Percentiles rank a stretch among this genome's conserved stretches.
These are phyloP conservation scores for Macrostomum cliftonense DNA, from an alignment of 2,888 invertebrate species.

Conservation along the genomic window DNA sequence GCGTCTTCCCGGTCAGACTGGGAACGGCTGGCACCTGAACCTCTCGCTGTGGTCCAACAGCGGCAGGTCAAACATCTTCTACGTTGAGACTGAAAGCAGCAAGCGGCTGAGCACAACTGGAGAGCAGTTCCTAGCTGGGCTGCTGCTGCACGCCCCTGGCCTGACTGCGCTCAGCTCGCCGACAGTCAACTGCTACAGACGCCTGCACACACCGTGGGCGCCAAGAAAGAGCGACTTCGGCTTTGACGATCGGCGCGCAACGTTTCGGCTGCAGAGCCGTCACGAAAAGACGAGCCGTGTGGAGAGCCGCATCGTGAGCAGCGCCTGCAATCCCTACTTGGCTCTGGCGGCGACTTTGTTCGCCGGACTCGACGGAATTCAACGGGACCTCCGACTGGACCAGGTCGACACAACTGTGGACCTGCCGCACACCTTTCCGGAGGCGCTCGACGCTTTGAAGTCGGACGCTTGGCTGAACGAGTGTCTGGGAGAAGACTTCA, in stretches of 20 bases:
- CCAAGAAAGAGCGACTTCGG: conserved; percentile 7
- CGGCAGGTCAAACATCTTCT: too few species aligned
- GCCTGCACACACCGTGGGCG: conserved; percentile 12
- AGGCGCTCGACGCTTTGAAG: conserved; percentile 12
- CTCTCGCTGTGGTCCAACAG: conserved; percentile 11
- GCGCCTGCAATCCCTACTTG: conserved; percentile 16
- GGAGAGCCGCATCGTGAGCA: conserved; percentile 16
- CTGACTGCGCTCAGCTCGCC: conserved; percentile 17
- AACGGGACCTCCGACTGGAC: conserved; percentile 3
- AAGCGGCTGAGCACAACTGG: background rate
- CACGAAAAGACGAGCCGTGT: conserved; percentile 5
- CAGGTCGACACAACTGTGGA: background rate
- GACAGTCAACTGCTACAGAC: conserved; percentile 20
- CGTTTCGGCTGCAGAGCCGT: conserved; percentile 6
- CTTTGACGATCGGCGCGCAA: conserved; percentile 2
- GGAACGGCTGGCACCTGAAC: conserved; percentile 14
- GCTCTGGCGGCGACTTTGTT: conserved; percentile 16
- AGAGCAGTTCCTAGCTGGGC: conserved; percentile 14
- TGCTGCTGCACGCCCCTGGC: conserved; percentile 14
- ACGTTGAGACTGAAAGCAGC: too few species aligned
- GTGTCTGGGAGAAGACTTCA: conserved; percentile 12
- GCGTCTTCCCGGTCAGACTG: background rate
- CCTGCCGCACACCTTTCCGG: conserved; percentile 11
- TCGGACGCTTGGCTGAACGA: conserved; percentile 10
- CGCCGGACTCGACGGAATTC: conserved; percentile 16